Percentiles rank a stretch among this genome's conserved stretches.
Evolutionary conservation across 2,113 vertebrate genomes (phyloP).

Genomic region (Trinectes maculatus): DNA sequence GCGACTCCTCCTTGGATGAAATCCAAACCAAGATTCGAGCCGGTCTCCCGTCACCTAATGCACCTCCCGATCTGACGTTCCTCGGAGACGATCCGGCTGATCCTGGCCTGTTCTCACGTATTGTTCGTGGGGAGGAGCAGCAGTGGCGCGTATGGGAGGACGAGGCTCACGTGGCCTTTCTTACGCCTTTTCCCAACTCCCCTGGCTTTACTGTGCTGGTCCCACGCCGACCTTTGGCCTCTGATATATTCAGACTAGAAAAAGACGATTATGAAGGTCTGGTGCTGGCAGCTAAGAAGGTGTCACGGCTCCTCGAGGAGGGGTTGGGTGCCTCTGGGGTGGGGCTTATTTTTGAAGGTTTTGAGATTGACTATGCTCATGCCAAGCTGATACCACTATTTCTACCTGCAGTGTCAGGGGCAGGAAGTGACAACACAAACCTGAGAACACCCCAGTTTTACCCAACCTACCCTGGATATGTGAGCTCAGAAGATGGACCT

Average conservation of each 20-base stretch:
- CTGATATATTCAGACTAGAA: constrained; percentile 77
- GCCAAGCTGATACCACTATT: constrained; percentile 79
- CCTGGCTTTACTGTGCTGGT: constrained; percentile 80
- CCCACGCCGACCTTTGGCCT: constrained; percentile 79
- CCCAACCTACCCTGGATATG: constrained; percentile 77
- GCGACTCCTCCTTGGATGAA: constrained; percentile 59
- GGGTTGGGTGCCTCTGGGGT: constrained; percentile 68
- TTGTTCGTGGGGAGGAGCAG: constrained; percentile 81
- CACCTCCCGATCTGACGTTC: constrained; percentile 62
- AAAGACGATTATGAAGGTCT: constrained; percentile 70
- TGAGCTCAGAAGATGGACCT: constrained; percentile 80
- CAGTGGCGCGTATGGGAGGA: constrained; percentile 85
- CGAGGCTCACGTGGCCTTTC: constrained; percentile 76
- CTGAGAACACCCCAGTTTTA: constrained; percentile 35
- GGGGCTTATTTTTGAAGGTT: constrained; percentile 83
- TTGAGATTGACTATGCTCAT: constrained; percentile 83
- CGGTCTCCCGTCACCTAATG: constrained; percentile 53
- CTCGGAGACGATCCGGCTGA: constrained; percentile 68
- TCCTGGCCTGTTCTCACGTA: constrained; percentile 74
- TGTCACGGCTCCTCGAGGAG: constrained; percentile 68
- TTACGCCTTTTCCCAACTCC: constrained; percentile 83
- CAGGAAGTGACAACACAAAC: not conserved
- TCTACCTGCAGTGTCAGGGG: not conserved
- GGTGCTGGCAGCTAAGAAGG: constrained; percentile 65
- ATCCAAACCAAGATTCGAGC: constrained; percentile 69